Percentiles rank a stretch among this genome's conserved stretches.
phyloP scores from a whole-genome alignment of 2,113 vertebrate species.

The Clarias magur region DNA sequence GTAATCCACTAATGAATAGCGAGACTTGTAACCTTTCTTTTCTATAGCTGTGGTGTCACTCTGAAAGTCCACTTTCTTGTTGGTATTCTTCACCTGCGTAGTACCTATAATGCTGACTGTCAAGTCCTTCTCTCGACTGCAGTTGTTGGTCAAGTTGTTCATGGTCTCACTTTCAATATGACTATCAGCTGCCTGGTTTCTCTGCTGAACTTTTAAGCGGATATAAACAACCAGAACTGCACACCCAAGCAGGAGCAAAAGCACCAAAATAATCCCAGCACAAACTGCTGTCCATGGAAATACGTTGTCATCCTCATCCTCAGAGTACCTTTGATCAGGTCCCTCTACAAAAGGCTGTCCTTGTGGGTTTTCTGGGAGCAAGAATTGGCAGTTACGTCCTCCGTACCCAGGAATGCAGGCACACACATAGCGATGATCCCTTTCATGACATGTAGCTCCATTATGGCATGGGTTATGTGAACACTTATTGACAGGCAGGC shows the following conservation, averaged over 20 bases:
- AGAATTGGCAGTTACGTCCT: constrained; percentile 93
- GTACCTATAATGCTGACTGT: constrained; percentile 82
- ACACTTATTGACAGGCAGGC: constrained; percentile 83
- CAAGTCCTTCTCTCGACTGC: constrained; percentile 89
- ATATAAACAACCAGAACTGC: constrained; percentile 84
- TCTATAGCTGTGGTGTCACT: constrained; percentile 77
- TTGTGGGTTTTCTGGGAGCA: constrained; percentile 80
- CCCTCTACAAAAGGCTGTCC: constrained; percentile 77
- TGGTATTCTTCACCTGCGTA: constrained; percentile 94
- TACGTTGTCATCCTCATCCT: constrained; percentile 63
- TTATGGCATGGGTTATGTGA: constrained; percentile 94
- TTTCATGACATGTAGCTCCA: constrained; percentile 92
- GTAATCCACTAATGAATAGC: constrained; percentile 89
- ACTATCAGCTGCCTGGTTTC: constrained; percentile 75
- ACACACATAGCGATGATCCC: constrained; percentile 86
- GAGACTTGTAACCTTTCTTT: constrained; percentile 86
- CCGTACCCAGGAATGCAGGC: constrained; percentile 89
- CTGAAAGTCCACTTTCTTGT: constrained; percentile 94
- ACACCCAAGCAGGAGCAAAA: constrained; percentile 87
- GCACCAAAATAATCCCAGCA: constrained; percentile 86
- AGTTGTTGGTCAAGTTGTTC: constrained; percentile 94
- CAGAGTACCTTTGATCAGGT: constrained; percentile 77
- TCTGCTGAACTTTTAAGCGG: constrained; percentile 85
- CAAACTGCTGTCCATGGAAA: constrained; percentile 94
- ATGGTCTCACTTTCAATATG: constrained; percentile 91